Percentiles rank a stretch among this genome's conserved stretches.
These are phyloP conservation scores for Fratercula arctica DNA, from an alignment of 2,797 vertebrate genomes.

Conservation along the genomic window DNA sequence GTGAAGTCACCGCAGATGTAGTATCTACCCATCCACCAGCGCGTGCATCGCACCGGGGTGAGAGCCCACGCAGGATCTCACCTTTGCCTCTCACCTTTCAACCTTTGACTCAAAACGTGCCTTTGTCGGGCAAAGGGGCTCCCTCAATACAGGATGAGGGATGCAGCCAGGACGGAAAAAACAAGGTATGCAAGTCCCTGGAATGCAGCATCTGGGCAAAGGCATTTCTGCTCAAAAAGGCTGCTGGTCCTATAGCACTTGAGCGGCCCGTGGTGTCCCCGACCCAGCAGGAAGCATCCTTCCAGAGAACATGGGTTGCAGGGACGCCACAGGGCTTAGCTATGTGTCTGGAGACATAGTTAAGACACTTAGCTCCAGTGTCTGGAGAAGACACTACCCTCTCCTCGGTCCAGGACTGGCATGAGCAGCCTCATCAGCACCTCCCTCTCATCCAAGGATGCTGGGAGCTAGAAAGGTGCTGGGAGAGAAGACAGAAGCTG, in stretches of 20 bases:
- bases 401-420: neutral
- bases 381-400: neutral
- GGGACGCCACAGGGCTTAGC: neutral
- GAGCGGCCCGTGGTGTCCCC: neutral
- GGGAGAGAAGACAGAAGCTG: neutral
- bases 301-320: neutral
- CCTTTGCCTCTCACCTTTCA: neutral
- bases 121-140: neutral
- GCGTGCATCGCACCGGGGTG: rapidly evolving
- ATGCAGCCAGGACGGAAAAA: neutral
- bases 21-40: neutral
- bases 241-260: neutral
- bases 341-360: too few relatives aligned
- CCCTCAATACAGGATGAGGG: too few relatives aligned
- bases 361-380: neutral
- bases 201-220: neutral
- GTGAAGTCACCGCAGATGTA: neutral
- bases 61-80: neutral
- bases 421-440: neutral
- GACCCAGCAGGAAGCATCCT: neutral
- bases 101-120: neutral
- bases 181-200: neutral
- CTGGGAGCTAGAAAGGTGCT: neutral
- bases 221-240: neutral
- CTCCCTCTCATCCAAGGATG: neutral